phyloP scores from a whole-genome alignment of 2,113 vertebrate species.

The Larimichthys polyactis region DNA sequence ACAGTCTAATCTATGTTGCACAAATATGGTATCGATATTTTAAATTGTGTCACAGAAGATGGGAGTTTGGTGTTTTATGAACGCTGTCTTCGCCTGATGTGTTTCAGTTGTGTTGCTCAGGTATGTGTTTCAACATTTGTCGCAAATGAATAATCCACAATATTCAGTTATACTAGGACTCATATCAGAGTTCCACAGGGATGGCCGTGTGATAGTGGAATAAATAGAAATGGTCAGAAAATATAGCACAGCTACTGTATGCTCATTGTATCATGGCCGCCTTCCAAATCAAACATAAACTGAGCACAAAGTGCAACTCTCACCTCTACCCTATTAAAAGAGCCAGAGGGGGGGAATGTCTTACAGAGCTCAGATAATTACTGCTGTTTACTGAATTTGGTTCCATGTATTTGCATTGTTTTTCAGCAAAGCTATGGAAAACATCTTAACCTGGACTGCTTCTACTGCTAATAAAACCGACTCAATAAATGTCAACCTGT shows the following conservation, averaged over 20 bases:
- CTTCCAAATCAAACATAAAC: slow-evolving; percentile 14
- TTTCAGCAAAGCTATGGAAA: background rate
- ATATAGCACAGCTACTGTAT: background rate
- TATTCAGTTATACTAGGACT: background rate
- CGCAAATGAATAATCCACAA: background rate
- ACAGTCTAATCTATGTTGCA: too few species aligned
- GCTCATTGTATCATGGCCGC: background rate
- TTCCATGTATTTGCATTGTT: background rate
- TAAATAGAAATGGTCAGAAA: background rate
- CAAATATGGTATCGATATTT: too few species aligned
- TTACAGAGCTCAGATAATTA: slow-evolving; percentile 1
- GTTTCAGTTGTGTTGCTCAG: background rate
- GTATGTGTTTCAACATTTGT: background rate
- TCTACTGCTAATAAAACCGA: background rate
- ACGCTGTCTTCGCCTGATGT: background rate
- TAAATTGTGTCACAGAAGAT: too few species aligned
- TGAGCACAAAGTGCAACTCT: background rate
- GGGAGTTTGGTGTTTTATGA: too few species aligned
- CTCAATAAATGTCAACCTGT: background rate
- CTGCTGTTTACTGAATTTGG: slow-evolving; percentile 1
- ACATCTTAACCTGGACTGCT: background rate
- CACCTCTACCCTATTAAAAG: background rate
- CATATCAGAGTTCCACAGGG: background rate
- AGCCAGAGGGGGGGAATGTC: background rate
- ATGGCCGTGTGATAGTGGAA: background rate